Percentiles rank a stretch among this genome's conserved stretches.
Evolutionary conservation across 2,888 invertebrate species (phyloP).

Genomic region (Ligdia adustata): DNA sequence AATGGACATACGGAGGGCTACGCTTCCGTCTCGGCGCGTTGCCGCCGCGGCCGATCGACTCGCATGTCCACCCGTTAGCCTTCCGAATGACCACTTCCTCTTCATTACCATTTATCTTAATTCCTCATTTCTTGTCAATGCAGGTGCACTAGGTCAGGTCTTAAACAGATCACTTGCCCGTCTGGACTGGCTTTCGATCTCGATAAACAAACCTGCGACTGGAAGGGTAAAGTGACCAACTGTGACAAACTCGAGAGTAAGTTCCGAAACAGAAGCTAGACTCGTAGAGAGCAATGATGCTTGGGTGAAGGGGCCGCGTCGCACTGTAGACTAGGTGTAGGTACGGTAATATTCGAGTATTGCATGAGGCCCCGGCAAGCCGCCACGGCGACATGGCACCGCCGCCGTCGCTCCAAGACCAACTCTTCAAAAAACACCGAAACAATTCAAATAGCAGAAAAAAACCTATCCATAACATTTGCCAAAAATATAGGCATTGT

Average conservation of each 20-base stretch:
- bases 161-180: conserved; percentile 98
- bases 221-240: conserved; percentile 99
- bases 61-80: conserved; percentile 58
- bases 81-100: conserved; percentile 76
- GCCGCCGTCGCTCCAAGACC: conserved; percentile 43
- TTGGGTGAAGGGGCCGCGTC: conserved; percentile 82
- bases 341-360: conserved; percentile 38
- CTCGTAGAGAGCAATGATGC: conserved; percentile 78
- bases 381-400: conserved; percentile 26
- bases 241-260: conserved; percentile 98
- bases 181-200: conserved; percentile 98
- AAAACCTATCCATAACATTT: no score
- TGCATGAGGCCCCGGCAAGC: conserved; percentile 77
- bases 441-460: no score
- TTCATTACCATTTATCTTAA: conserved; percentile 66
- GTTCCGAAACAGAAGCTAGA: conserved; percentile 84
- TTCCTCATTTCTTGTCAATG: conserved; percentile 82
- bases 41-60: conserved; percentile 36
- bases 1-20: conserved; percentile 76
- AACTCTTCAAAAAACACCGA: conserved; percentile 38
- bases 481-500: no score
- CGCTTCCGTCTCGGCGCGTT: conserved; percentile 56
- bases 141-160: conserved; percentile 97
- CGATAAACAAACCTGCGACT: conserved; percentile 99
- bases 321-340: conserved; percentile 76